Conservation (phyloP, 1,140 invertebrate species). For the Neodiprion pinetum region DNA sequence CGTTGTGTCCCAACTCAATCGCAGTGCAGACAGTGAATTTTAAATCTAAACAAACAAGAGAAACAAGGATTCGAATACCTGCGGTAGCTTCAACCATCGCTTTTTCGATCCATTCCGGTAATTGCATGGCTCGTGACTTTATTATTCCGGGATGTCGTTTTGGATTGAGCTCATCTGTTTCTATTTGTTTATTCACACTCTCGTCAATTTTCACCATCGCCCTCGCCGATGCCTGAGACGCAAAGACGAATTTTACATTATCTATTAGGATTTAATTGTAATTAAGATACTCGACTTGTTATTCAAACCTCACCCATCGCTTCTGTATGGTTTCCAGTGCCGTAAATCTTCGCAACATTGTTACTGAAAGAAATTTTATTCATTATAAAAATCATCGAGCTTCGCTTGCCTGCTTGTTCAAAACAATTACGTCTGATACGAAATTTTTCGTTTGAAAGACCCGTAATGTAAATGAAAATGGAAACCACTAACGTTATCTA, state of each 20-base stretch:
- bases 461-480: background rate
- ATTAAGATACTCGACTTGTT: no score
- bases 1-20: background rate
- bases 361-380: no score
- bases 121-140: constrained; percentile 52
- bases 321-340: no score
- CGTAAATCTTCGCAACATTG: no score
- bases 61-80: constrained; percentile 39
- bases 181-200: constrained; percentile 61
- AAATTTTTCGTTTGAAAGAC: background rate
- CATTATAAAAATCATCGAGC: no score
- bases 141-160: constrained; percentile 73
- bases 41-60: no score
- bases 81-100: constrained; percentile 63
- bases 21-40: background rate
- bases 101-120: constrained; percentile 68
- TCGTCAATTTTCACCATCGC: constrained; percentile 61
- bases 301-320: no score
- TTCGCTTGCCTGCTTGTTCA: no score
- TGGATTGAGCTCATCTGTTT: constrained; percentile 67
- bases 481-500: background rate
- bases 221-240: constrained; percentile 48
- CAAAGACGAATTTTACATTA: background rate
- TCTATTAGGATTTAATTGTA: no score
- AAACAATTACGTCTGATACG: background rate